Percentiles rank a stretch among this genome's conserved stretches.
Conservation (phyloP, 2,797 vertebrate species). For the Mormyrops attenuatus region DNA sequence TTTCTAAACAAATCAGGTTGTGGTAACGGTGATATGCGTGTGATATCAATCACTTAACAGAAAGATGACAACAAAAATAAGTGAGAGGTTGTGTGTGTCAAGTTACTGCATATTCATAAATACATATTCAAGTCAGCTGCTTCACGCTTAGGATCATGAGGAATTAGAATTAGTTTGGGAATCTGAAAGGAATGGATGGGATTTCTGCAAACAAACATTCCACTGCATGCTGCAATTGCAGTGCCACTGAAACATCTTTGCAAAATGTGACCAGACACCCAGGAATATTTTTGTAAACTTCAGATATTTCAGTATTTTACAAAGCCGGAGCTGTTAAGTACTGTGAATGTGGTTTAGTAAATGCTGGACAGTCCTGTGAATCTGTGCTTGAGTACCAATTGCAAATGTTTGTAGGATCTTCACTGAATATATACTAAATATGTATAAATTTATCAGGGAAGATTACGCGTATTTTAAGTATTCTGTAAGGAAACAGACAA, state of each 20-base stretch:
- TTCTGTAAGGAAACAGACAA: not conserved
- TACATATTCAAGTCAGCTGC: not conserved
- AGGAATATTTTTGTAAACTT: not conserved
- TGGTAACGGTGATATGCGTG: not conserved
- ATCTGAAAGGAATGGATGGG: not conserved
- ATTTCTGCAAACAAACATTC: not conserved
- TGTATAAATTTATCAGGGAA: constrained; percentile 1
- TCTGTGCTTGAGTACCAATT: not conserved
- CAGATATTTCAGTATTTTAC: not conserved
- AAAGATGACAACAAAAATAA: not conserved
- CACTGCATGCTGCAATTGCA: not conserved
- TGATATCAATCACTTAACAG: not conserved
- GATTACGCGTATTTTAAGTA: not conserved
- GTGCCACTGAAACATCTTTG: not conserved
- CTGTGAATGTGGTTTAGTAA: not conserved
- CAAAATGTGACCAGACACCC: not conserved
- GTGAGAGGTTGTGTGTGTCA: not conserved
- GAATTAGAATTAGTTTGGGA: not conserved
- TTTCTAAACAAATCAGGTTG: not conserved
- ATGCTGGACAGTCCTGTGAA: not conserved
- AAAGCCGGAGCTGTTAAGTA: not conserved
- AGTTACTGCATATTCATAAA: not conserved
- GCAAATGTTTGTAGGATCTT: not conserved
- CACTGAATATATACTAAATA: not conserved
- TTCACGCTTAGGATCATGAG: not conserved